Evolutionary conservation across 53 echinoderm and acorn worm genomes (phyloP), one percentile per base, ranked within the genome.

Genomic region (Zoroaster sp.): DNA sequence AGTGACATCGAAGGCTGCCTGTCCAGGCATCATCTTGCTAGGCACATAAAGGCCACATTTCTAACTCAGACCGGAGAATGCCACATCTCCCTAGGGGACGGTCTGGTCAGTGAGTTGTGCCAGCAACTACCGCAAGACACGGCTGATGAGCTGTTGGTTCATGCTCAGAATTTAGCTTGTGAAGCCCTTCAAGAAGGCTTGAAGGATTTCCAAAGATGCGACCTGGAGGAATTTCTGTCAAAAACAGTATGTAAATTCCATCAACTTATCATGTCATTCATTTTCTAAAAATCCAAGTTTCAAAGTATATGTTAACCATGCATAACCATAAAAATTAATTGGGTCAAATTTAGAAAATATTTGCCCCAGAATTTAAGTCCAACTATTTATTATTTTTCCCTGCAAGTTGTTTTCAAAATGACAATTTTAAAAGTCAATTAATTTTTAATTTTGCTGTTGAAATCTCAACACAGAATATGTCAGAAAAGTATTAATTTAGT

Each of bases 141-240:
- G 40, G 94, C 91, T 13, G 94, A 94, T 15, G 94, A 96, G 75
- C 83, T 96, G 37, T 51, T 99, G 17, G 36, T 89, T 12, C 94
- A 94, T 31, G 96, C 94, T 10, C 99, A 99, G 78, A 89, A 93
- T 33, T 74, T 96, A 34, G 89, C 94, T 1, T 91, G 93, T 46
- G 96, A 93, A 74, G 93, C 91, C 20, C 88, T 99, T 15, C 52
- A 65, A 32, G 93, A 91, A 2, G 36, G 80, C 44, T 87, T 94
- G 92, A 69, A 72, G 40, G 71, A 79, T 11, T 99, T 90, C 72
- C 93, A 93, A 52, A 91, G 90, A 63, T 77, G 85, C 35, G 99
- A 99, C 45, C 68, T 55, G 25, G 94, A 99, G 28, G 94, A 92
- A 25, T 99, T 99, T 69, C 87, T 99, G 2, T 94, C 89, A 42